phyloP scores from a whole-genome alignment of 2,797 vertebrate genomes.

The Acipenser transmontanus region DNA sequence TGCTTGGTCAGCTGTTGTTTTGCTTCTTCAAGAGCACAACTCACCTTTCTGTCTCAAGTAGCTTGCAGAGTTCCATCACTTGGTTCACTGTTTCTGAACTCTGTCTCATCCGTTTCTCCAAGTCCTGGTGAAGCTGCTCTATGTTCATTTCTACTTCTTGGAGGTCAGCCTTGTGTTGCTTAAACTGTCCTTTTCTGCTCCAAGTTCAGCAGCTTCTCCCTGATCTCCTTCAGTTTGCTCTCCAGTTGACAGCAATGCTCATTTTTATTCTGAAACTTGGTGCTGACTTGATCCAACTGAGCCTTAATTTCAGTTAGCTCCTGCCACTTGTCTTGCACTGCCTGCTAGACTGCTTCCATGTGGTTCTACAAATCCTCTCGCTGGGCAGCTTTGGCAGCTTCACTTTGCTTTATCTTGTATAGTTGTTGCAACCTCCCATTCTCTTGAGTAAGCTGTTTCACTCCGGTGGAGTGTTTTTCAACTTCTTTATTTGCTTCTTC shows the following conservation, averaged over 20 bases:
- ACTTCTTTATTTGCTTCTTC: no score
- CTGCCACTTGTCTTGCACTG: no score
- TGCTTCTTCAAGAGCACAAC: constrained; percentile 45
- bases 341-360: no score
- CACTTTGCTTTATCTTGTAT: no score
- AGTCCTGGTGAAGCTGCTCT: constrained; percentile 43
- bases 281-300: constrained; percentile 56
- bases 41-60: constrained; percentile 55
- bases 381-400: no score
- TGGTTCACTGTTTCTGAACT: constrained; percentile 35
- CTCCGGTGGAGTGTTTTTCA: no score
- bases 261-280: constrained; percentile 57
- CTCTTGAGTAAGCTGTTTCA: no score
- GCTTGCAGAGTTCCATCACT: constrained; percentile 36
- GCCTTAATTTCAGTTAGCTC: not conserved
- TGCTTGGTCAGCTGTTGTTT: no score
- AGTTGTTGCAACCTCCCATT: no score
- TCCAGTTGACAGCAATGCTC: constrained; percentile 63
- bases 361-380: no score
- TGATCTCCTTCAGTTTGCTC: constrained; percentile 56
- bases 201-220: constrained; percentile 58
- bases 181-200: constrained; percentile 62
- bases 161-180: constrained; percentile 55
- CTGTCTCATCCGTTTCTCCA: constrained; percentile 49
- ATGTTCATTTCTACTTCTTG: no score